These are phyloP conservation scores for Coracopsis vasa DNA, from an alignment of 2,113 vertebrate species.

Conservation along the genomic window DNA sequence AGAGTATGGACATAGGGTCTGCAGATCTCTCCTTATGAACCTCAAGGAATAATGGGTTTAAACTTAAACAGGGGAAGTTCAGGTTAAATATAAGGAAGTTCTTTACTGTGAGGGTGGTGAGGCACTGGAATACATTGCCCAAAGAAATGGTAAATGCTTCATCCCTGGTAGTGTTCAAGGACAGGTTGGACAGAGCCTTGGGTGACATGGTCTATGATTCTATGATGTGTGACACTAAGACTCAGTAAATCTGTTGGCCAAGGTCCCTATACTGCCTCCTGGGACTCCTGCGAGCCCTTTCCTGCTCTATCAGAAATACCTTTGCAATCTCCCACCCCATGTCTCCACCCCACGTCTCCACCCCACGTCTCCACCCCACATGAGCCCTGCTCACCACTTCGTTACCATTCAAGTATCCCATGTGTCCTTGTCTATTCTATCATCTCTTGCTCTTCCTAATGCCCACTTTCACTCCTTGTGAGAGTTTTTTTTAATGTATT, in stretches of 20 bases:
- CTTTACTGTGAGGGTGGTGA: neutral
- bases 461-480: neutral
- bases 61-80: neutral
- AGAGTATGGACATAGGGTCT: neutral
- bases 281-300: neutral
- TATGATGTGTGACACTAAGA: neutral
- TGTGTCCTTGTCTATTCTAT: neutral
- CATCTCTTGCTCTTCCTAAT: neutral
- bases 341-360: accelerated
- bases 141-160: neutral
- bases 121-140: neutral
- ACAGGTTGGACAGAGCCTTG: neutral
- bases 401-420: neutral
- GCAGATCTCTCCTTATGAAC: neutral
- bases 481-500: neutral
- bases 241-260: neutral
- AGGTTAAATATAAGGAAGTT: neutral
- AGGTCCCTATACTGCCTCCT: neutral
- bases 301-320: neutral
- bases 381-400: neutral
- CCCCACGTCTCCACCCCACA: accelerated
- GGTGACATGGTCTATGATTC: neutral
- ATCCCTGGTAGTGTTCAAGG: neutral
- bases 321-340: neutral
- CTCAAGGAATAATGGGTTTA: neutral